phyloP scores from a whole-genome alignment of 2,113 vertebrate genomes.

The Piprites chloris region DNA sequence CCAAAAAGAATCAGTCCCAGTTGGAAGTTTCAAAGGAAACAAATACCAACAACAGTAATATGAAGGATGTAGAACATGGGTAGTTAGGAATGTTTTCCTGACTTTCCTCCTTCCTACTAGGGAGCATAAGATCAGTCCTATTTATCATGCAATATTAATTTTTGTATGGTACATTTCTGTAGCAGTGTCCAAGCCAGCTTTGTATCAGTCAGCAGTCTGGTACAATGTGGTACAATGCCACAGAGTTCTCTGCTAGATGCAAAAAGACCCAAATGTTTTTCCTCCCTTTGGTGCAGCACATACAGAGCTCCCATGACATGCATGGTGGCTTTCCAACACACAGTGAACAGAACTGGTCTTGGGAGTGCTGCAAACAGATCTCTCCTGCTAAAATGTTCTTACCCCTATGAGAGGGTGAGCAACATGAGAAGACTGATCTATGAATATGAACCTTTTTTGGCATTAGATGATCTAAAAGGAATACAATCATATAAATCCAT shows the following conservation, averaged over 20 bases:
- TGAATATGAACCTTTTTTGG: not conserved
- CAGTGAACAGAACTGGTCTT: not conserved
- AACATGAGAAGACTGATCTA: not conserved
- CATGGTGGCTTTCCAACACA: not conserved
- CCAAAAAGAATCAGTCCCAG: not conserved
- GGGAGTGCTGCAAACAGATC: not conserved
- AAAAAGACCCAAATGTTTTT: not conserved
- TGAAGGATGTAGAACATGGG: not conserved
- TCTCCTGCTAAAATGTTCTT: not conserved
- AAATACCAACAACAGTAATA: not conserved
- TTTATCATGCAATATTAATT: not conserved
- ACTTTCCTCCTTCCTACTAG: not conserved
- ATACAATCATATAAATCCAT: not conserved
- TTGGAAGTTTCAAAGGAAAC: not conserved
- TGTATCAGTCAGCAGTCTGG: not conserved
- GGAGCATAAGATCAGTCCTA: not conserved
- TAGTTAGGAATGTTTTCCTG: not conserved
- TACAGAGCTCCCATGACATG: not conserved
- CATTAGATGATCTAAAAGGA: not conserved
- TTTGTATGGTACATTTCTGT: not conserved
- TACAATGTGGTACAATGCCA: not conserved
- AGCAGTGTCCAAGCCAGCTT: not conserved
- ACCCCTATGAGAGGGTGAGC: not conserved
- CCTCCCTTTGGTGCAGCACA: not conserved
- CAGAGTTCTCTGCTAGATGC: not conserved